Base-by-base conservation (phyloP, 2,888 invertebrate species). In the Notodonta ziczac region DNA sequence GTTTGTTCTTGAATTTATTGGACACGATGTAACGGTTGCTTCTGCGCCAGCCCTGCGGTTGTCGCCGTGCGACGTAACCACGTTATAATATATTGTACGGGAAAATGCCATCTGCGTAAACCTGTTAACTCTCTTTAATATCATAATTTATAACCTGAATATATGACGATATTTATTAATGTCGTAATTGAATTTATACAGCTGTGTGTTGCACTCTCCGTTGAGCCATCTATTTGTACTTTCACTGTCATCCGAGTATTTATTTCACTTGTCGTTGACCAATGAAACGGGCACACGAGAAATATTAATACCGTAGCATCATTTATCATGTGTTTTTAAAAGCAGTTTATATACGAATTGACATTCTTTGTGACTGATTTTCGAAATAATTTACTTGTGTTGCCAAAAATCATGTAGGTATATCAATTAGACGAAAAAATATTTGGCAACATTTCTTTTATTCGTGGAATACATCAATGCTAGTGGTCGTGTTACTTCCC, bases 1-100 rank as follows among this genome's bases (percentile, higher is more conserved):
- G 87, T 87, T 91, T 89, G 86, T 88, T 87, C 85, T 85, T 85
- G 82, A 86, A 89, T 91, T 91, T 91, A 91, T 91, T 89, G 87
- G 86, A 86, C 89, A 90, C 90, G 90, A 89, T 88, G 83, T 90
- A 90, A 90, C 89, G 88, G 90, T 86, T 80, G 83, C 82, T 77
- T 78, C 76, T 74, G 72, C 74, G 73, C 70, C 66, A 81, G 75
- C 74, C 80, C 78, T 82, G 73, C 79, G 80, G 82, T 83, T 84
- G 83, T 81, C 82, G 79, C 73, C 66, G 73, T 65, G 72, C 66
- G 66, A 69, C 62, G 75, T 77, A 71, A 78, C 69, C 76, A 78
- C 71, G 24, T 24, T 24, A 72, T 86, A 83, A 87, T 85, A 83
- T 86, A 88, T 85, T 82, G 80, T 75, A 74, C 73, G 61, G 77